A percentile compares a stretch with the other conserved stretches of the same genome.
Evolutionary conservation across 2,113 vertebrate genomes (phyloP).

Genomic region (Mus spicilegus): DNA sequence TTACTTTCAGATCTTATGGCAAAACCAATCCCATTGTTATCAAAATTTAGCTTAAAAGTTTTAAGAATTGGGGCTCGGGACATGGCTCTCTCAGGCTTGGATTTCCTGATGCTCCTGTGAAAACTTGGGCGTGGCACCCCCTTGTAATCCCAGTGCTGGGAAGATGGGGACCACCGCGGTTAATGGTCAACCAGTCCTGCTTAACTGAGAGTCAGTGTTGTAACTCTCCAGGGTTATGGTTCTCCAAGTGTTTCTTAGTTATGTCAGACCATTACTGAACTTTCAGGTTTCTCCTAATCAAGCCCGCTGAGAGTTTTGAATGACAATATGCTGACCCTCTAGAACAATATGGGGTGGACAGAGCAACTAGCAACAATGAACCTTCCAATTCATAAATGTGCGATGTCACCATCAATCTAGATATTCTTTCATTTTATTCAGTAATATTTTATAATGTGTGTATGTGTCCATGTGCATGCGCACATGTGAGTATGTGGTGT

Average conservation of each 20-base stretch:
- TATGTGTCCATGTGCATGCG: background rate
- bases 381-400: background rate
- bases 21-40: background rate
- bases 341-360: background rate
- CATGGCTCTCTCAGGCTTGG: background rate
- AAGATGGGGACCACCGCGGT: background rate
- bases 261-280: background rate
- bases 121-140: background rate
- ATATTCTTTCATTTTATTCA: background rate
- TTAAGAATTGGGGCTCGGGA: background rate
- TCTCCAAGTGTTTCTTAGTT: background rate
- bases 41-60: constrained; percentile 33
- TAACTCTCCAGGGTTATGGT: background rate
- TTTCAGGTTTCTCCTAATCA: background rate
- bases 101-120: too few relatives aligned
- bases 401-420: background rate
- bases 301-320: background rate
- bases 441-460: background rate
- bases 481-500: background rate
- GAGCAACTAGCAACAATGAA: background rate
- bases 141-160: background rate
- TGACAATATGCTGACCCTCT: background rate
- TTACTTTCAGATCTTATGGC: constrained; percentile 29
- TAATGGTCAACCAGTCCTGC: too few relatives aligned
- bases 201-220: background rate